Evolutionary conservation across 2,113 vertebrate species (phyloP).

Genomic region (western clawed frog (Xenopus tropicalis)): DNA sequence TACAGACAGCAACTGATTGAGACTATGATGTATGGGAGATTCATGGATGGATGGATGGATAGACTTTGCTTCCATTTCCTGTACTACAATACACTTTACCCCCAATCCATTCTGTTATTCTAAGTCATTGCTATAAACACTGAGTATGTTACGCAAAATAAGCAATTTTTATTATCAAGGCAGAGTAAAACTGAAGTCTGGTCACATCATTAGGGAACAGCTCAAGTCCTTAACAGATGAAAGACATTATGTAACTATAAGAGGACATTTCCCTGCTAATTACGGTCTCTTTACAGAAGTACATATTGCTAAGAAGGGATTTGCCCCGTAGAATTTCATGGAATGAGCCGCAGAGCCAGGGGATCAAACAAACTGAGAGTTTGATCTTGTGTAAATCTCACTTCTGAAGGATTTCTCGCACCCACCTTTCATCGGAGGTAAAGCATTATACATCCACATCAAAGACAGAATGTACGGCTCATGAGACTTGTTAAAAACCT

Average conservation of each 20-base stretch:
- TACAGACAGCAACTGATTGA: too few species aligned
- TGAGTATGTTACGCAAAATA: not conserved
- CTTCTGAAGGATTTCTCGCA: constrained; percentile 41
- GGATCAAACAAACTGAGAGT: constrained; percentile 34
- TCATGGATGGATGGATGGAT: too few species aligned
- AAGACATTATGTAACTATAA: constrained; percentile 31
- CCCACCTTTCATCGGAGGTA: constrained; percentile 40
- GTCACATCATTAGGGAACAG: constrained; percentile 21
- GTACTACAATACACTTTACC: too few species aligned
- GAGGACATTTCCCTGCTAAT: constrained; percentile 41
- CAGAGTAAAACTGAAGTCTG: constrained; percentile 23
- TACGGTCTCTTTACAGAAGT: constrained; percentile 27
- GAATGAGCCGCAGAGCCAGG: constrained; percentile 14
- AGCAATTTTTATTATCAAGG: constrained; percentile 21
- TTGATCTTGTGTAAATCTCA: constrained; percentile 44
- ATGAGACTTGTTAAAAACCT: constrained; percentile 29
- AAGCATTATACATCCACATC: constrained; percentile 36
- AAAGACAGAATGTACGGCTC: constrained; percentile 29
- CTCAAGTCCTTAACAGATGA: constrained; percentile 18
- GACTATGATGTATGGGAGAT: too few species aligned
- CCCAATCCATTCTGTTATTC: too few species aligned
- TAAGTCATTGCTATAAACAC: too few species aligned
- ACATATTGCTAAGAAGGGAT: constrained; percentile 35
- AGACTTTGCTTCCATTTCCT: too few species aligned
- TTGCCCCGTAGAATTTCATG: constrained; percentile 29